Base-by-base conservation (phyloP, 2,888 invertebrate genomes). In the Drosophila diplacantha region DNA sequence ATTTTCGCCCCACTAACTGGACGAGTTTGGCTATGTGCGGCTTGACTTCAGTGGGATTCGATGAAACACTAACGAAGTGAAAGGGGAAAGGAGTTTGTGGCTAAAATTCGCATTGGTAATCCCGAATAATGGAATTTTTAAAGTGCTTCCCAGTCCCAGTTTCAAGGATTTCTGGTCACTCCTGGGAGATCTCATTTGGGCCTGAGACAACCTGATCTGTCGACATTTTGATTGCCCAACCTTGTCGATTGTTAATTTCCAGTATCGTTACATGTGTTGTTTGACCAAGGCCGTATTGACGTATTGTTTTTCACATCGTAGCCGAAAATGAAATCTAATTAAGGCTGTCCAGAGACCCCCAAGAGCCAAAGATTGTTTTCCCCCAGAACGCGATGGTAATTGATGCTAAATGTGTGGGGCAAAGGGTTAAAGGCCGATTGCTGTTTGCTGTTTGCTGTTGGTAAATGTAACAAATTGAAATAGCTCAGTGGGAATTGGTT, bases 391-490 rank as follows among this genome's bases (percentile, higher is more conserved):
- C 62, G 62, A 24, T 43, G 41, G 29, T 49, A 47, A 63, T 60
- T 60, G 47, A 63, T 31, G 57, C 29, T 49, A 51, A 57, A 62
- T 46, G 53, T 53, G 32, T 29, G 46, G 9, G 38, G n/a, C 12
- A 18, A 31, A 29, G 37, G 34, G 43, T 47, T 38, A 5, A 5
- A 11, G 34, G 31, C 35, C 32, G 39, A 39, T 22, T 39, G 39
- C 39, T 41, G 44, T 44, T 22, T 39, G 39, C 39, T 41, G 44
- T 44, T 43, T 26, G 81, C 69, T 55, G 56, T 66, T 64, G 49
- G 69, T 73, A 81, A 81, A 77, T 75, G 59, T 26, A 43, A 59
- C 80, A 75, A 79, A 75, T 73, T 71, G 72, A 69, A 77, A 73
- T 65, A 56, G 66, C 69, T 61, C 46, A 52, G 63, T 62, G 63